Evolutionary conservation across 2,113 vertebrate genomes (phyloP).

Genomic region (Dicaeum eximium): DNA sequence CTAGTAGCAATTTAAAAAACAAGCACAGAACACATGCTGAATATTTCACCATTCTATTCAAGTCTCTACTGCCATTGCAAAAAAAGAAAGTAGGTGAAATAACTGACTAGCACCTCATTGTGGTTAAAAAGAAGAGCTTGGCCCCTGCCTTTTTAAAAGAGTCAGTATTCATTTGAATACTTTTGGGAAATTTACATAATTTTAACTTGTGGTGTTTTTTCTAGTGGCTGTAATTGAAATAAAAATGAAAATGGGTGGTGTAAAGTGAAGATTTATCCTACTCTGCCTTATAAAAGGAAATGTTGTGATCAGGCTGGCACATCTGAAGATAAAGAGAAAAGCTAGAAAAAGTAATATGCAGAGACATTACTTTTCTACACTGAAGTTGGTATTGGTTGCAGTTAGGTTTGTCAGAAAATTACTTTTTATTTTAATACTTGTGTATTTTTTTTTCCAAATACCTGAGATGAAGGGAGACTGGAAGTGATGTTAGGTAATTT

Average conservation of each 20-base stretch:
- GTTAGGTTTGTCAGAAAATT: neutral
- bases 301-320: neutral
- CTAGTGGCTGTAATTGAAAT: neutral
- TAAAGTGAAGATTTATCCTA: neutral
- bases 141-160: neutral
- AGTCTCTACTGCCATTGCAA: neutral
- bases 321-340: neutral
- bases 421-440: neutral
- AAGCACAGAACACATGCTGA: neutral
- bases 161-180: neutral
- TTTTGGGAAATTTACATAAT: neutral
- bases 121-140: neutral
- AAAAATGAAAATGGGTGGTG: neutral
- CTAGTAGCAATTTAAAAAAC: neutral
- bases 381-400: neutral
- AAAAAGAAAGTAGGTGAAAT: neutral
- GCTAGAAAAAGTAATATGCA: neutral
- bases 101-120: slow-evolving; percentile 9
- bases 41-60: neutral
- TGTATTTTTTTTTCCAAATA: neutral
- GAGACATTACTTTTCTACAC: neutral
- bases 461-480: neutral
- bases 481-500: neutral
- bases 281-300: neutral
- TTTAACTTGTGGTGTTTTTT: neutral